Percentiles rank a stretch among this genome's conserved stretches.
These are phyloP conservation scores for Laspeyria flexula DNA, from an alignment of 2,888 invertebrate species.

Conservation along the genomic window DNA sequence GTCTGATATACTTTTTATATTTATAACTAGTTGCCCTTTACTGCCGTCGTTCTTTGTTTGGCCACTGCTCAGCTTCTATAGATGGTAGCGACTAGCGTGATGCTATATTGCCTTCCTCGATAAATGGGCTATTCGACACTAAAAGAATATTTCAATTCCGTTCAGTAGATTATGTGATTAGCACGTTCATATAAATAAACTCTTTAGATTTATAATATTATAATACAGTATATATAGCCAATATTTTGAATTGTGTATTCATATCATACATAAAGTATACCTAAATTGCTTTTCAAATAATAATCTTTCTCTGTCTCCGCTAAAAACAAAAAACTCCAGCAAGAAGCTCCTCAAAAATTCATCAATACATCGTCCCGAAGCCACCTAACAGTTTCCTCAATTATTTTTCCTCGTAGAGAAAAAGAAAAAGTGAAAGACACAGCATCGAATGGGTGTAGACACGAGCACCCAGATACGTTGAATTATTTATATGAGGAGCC, in stretches of 20 bases:
- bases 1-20: too few relatives aligned
- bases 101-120: too few relatives aligned
- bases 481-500: conserved; percentile 75
- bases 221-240: too few relatives aligned
- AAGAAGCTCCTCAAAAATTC: conserved; percentile 25
- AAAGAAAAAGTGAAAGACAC: conserved; percentile 56
- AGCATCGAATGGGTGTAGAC: conserved; percentile 60
- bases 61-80: too few relatives aligned
- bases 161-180: too few relatives aligned
- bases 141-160: too few relatives aligned
- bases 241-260: not conserved
- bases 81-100: too few relatives aligned
- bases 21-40: too few relatives aligned
- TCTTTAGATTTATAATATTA: too few relatives aligned
- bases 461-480: conserved; percentile 56
- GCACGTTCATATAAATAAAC: too few relatives aligned
- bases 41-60: too few relatives aligned
- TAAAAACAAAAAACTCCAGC: not conserved
- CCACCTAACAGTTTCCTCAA: conserved; percentile 35
- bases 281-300: conserved; percentile 3
- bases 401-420: conserved; percentile 53
- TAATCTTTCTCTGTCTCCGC: not conserved
- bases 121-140: too few relatives aligned
- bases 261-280: conserved; percentile 1
- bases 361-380: conserved; percentile 24